Evolutionary conservation across 2,888 invertebrate genomes (phyloP), one percentile per base, ranked within the genome.

Genomic region (Phyllotreta striolata): DNA sequence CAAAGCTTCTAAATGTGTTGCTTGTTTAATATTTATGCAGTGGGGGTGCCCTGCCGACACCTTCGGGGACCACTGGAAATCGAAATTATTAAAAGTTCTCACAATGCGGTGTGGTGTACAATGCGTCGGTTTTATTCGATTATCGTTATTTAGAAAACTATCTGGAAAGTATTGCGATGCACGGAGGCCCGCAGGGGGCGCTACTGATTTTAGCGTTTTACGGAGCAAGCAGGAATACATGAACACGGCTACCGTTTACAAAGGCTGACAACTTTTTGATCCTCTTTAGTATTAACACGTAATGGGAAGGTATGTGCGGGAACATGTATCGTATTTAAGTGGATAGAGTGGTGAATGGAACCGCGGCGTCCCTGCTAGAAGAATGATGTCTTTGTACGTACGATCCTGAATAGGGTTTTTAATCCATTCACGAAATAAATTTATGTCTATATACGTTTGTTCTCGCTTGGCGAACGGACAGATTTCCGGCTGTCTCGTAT

Each of bases 21-120:
- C 67, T 71, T 66, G 72, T 74, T 75, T 73, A 73, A 74, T 75
- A 74, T 75, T 75, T 73, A 75, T 73, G 70, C 66, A 65, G 64
- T 65, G 66, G 72, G 72, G 72, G 72, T 66, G 63, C 57, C 68
- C 63, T 66, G 38, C 35, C 54, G 55, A 60, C 56, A 56, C 56
- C 56, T 56, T 56, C 57, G 51, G 71, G 68, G 68, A 68, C 64
- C 67, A 51, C 35, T 8, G 66, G 56, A 69, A 71, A 70, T 70
- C 68, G 71, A 68, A 71, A 71, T 71, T 71, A 71, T 67, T 69
- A 70, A 70, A 71, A 68, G 63, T 62, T 65, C 47, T 58, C 35
- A 55, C 52, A 52, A 52, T 52, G 52, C 38, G 38, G 52, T 52
- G 8, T 12, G 4, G 24, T 52, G 4, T 24, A 24, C 24, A 24